These are phyloP conservation scores for Potamilus streckersoni DNA, from an alignment of 1,140 invertebrate genomes.

Conservation along the genomic window DNA sequence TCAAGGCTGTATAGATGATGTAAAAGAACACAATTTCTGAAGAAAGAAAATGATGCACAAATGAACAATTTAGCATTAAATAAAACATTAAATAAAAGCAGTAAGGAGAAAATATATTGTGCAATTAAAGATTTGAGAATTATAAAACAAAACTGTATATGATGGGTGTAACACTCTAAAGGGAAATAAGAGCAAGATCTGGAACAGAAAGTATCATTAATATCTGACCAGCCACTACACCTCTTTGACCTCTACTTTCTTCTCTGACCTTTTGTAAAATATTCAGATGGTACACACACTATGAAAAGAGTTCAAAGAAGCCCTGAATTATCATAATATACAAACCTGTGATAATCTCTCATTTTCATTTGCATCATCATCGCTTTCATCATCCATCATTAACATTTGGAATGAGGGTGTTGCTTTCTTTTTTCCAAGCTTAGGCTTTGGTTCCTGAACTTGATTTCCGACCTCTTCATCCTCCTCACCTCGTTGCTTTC, in stretches of 20 bases:
- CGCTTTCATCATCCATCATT: constrained; percentile 34
- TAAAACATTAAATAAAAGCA: no score
- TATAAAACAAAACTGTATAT: no score
- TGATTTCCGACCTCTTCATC: neutral
- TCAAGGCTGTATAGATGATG: no score
- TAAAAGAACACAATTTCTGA: no score
- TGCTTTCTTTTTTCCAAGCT: constrained; percentile 14
- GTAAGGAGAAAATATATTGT: no score
- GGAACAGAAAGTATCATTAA: neutral
- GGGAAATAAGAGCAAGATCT: no score
- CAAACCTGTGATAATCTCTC: constrained; percentile 17
- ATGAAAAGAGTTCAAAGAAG: neutral
- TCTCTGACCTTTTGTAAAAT: neutral
- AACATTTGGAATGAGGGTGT: constrained; percentile 38
- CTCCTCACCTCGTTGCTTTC: constrained; percentile 25
- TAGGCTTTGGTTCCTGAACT: neutral
- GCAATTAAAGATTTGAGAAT: no score
- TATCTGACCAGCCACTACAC: neutral
- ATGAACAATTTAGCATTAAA: no score
- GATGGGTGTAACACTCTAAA: no score
- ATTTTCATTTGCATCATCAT: constrained; percentile 1
- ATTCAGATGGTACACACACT: neutral
- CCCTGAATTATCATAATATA: neutral
- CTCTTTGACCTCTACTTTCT: neutral
- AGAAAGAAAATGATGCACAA: no score